Evolutionary conservation across 1,140 invertebrate species (phyloP).

Genomic region (Calephelis nemesis): DNA sequence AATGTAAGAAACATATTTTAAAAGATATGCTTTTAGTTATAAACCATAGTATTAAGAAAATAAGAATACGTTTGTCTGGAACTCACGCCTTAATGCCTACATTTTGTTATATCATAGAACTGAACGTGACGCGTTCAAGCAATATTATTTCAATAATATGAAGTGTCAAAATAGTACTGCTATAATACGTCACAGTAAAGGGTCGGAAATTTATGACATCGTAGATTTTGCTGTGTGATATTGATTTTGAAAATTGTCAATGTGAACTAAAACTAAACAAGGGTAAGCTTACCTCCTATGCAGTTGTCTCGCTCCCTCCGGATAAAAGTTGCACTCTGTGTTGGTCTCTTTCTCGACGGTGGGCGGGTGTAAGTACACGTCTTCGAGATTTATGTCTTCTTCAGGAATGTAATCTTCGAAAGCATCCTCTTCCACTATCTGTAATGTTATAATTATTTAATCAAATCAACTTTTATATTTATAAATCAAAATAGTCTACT

Average conservation of each 20-base stretch:
- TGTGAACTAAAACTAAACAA: too few relatives aligned
- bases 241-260: too few relatives aligned
- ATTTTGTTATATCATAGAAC: too few relatives aligned
- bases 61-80: too few relatives aligned
- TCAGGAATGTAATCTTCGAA: conserved; percentile 78
- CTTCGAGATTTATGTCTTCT: conserved; percentile 65
- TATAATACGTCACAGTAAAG: too few relatives aligned
- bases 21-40: neutral
- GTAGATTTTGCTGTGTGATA: too few relatives aligned
- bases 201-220: too few relatives aligned
- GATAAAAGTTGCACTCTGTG: conserved; percentile 94
- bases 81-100: too few relatives aligned
- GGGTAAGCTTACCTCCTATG: conserved; percentile 54
- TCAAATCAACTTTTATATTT: neutral
- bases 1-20: neutral
- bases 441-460: conserved; percentile 22
- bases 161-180: too few relatives aligned
- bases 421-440: conserved; percentile 79
- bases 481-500: too few relatives aligned
- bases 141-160: too few relatives aligned
- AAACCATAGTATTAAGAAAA: neutral
- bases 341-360: conserved; percentile 96
- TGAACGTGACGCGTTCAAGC: too few relatives aligned
- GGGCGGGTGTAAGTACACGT: conserved; percentile 56
- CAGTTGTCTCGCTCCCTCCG: conserved; percentile 83